A percentile compares a stretch with the other conserved stretches of the same genome.
These are phyloP conservation scores for Tribolium freemani DNA, from an alignment of 2,888 invertebrate species.

Conservation along the genomic window DNA sequence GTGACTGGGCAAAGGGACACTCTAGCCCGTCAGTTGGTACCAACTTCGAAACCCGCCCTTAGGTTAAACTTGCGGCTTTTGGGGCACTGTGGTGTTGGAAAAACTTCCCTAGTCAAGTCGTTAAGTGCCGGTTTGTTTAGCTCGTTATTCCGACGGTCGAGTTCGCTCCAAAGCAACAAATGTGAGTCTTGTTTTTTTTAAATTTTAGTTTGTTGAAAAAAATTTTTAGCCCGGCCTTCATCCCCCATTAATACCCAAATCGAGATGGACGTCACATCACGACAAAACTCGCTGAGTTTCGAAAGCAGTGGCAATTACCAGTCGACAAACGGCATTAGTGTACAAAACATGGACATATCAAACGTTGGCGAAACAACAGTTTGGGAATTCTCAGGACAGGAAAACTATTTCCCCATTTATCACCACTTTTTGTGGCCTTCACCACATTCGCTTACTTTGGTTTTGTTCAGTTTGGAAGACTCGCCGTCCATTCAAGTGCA, in stretches of 20 bases:
- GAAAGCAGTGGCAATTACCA: slow-evolving; percentile 71
- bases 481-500: slow-evolving; percentile 77
- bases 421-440: slow-evolving; percentile 78
- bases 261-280: slow-evolving; percentile 73
- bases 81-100: slow-evolving; percentile 82
- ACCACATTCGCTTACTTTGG: slow-evolving; percentile 68
- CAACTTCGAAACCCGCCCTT: slow-evolving; percentile 71
- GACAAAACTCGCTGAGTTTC: slow-evolving; percentile 74
- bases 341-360: slow-evolving; percentile 72
- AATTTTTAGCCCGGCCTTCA: slow-evolving; percentile 67
- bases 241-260: slow-evolving; percentile 70
- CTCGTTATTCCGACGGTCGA: slow-evolving; percentile 75
- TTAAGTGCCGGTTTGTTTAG: slow-evolving; percentile 78
- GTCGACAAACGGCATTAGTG: slow-evolving; percentile 76
- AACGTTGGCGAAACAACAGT: slow-evolving; percentile 76
- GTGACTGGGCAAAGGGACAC: slow-evolving; percentile 69
- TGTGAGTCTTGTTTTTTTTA: too few relatives aligned
- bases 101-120: slow-evolving; percentile 77
- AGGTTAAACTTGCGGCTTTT: slow-evolving; percentile 79
- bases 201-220: too few relatives aligned
- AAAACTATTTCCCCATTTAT: slow-evolving; percentile 78
- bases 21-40: slow-evolving; percentile 73
- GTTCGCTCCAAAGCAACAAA: slow-evolving; percentile 67
- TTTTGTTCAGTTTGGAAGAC: slow-evolving; percentile 79
- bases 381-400: slow-evolving; percentile 85